phyloP scores from a whole-genome alignment of 1,140 invertebrate genomes.

The Cydia fagiglandana region DNA sequence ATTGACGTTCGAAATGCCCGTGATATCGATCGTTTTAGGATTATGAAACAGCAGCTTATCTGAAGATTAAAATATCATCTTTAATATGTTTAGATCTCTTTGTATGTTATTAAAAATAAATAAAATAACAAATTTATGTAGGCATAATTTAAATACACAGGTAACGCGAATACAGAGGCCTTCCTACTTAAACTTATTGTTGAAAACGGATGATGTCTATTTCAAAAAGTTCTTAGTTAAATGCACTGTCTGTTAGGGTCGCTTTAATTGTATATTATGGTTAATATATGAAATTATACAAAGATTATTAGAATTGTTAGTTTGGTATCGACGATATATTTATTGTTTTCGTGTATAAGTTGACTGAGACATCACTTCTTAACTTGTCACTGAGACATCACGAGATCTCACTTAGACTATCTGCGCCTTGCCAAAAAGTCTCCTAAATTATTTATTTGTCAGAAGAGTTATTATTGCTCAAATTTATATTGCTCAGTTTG shows the following conservation, averaged over 20 bases:
- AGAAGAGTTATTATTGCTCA: conserved; percentile 52
- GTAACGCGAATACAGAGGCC: not conserved
- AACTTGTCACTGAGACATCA: conserved; percentile 47
- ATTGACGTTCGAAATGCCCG: too few species aligned
- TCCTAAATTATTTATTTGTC: conserved; percentile 43
- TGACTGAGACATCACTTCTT: conserved; percentile 49
- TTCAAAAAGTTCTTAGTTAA: not conserved
- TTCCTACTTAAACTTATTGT: conserved; percentile 6
- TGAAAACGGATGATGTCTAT: not conserved
- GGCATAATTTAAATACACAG: not conserved
- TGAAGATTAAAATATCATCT: not conserved
- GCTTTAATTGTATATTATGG: conserved; percentile 9
- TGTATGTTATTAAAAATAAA: not conserved
- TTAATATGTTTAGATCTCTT: conserved; percentile 2
- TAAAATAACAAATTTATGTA: not conserved
- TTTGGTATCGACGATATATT: conserved; percentile 39
- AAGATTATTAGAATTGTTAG: conserved; percentile 42
- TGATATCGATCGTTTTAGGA: not conserved
- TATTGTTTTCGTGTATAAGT: conserved; percentile 47
- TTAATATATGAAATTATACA: conserved; percentile 42
- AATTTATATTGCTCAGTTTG: conserved; percentile 54
- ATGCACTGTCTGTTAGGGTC: conserved; percentile 11
- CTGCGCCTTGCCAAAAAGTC: conserved; percentile 53
- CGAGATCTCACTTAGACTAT: conserved; percentile 51
- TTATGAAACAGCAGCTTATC: not conserved